Conservation (phyloP, 2,113 vertebrate genomes). For the Mormyrus iriodes region DNA sequence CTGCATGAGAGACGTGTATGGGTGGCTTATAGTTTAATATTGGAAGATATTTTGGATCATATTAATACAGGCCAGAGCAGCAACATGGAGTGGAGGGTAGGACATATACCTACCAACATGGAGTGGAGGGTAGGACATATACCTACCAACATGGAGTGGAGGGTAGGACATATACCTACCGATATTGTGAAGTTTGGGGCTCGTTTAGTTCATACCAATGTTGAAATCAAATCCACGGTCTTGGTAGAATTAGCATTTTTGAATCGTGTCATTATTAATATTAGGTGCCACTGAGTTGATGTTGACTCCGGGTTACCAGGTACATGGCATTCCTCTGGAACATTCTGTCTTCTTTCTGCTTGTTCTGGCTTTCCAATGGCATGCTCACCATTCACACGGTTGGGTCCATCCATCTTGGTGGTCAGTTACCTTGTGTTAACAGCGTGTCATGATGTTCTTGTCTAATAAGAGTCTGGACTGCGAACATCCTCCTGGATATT, state of each 20-base stretch:
- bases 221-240: not conserved
- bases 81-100: too few relatives aligned
- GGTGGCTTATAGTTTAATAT: not conserved
- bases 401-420: not conserved
- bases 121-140: too few relatives aligned
- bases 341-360: not conserved
- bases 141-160: too few relatives aligned
- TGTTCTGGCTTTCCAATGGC: not conserved
- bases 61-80: not conserved
- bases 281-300: not conserved
- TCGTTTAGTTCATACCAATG: not conserved
- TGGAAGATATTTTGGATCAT: not conserved
- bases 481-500: not conserved
- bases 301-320: not conserved
- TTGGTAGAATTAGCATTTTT: not conserved
- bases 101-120: too few relatives aligned
- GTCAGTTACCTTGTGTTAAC: not conserved
- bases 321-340: not conserved
- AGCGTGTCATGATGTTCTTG: not conserved
- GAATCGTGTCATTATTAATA: not conserved
- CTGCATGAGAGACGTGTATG: not conserved
- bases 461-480: not conserved
- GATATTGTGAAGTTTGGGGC: not conserved
- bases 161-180: not conserved
- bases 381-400: not conserved